Conservation (phyloP, 2,888 invertebrate species). For the Julus scandinavius region DNA sequence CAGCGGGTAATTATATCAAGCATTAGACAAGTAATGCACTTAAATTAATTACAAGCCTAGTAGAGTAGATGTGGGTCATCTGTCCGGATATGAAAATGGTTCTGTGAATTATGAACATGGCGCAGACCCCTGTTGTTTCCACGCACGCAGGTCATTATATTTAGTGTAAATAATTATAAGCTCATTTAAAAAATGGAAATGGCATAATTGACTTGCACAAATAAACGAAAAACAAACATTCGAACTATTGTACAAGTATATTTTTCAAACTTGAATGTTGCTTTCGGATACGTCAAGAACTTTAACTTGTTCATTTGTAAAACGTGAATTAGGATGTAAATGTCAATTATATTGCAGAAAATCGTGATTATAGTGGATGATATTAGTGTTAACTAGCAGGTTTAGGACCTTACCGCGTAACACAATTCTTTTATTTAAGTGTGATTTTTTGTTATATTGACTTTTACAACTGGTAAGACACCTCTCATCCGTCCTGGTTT, state of each 20-base stretch:
- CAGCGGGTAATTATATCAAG: slow-evolving; percentile 34
- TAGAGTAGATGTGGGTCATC: background rate
- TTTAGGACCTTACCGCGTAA: too few species aligned
- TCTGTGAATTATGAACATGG: background rate
- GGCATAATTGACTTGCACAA: background rate
- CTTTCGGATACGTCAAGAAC: background rate
- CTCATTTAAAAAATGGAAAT: background rate
- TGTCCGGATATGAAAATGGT: slow-evolving; percentile 4
- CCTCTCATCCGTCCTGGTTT: too few species aligned
- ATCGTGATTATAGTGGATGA: too few species aligned
- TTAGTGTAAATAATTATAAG: background rate
- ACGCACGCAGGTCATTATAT: background rate
- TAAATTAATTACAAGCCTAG: background rate
- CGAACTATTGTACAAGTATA: background rate
- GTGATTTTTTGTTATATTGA: too few species aligned
- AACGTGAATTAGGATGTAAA: too few species aligned
- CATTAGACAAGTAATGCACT: slow-evolving; percentile 22
- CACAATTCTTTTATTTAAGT: too few species aligned
- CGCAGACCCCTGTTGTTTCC: background rate
- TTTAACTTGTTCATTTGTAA: background rate
- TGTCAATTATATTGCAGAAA: too few species aligned
- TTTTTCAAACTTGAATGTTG: background rate
- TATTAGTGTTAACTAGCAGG: too few species aligned
- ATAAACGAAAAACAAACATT: background rate
- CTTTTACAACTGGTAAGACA: too few species aligned